Conservation (phyloP, 1,140 invertebrate genomes). For the Micrasema minimum region DNA sequence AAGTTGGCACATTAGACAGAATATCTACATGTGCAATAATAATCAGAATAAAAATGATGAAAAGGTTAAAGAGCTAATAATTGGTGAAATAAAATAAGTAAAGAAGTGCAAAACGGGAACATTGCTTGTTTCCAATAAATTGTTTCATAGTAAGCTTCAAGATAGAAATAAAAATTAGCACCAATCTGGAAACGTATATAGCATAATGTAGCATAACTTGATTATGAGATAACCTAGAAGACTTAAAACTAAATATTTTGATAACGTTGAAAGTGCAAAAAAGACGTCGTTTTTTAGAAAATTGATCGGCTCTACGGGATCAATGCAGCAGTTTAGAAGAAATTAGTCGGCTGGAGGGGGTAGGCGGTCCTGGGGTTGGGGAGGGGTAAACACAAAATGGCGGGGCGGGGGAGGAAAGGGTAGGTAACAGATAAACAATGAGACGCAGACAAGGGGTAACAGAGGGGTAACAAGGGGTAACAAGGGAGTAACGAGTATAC, state of each 20-base stretch:
- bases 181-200: too few species aligned
- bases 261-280: slow-evolving; percentile 44
- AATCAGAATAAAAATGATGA: too few species aligned
- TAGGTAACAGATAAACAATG: slow-evolving; percentile 68
- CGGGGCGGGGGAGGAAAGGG: slow-evolving; percentile 63
- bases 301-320: slow-evolving; percentile 45
- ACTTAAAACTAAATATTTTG: slow-evolving; percentile 25
- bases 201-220: too few species aligned
- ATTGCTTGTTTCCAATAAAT: too few species aligned
- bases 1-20: too few species aligned
- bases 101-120: too few species aligned
- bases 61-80: too few species aligned
- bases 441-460: slow-evolving; percentile 74
- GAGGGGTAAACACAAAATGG: slow-evolving; percentile 70
- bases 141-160: too few species aligned
- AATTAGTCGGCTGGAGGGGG: slow-evolving; percentile 38
- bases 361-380: slow-evolving; percentile 65
- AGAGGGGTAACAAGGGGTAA: slow-evolving; percentile 71
- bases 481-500: slow-evolving; percentile 67
- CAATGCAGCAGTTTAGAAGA: slow-evolving; percentile 54
- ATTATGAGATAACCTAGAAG: background rate
- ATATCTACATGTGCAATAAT: too few species aligned
- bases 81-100: too few species aligned
- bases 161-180: too few species aligned
- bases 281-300: slow-evolving; percentile 26